These are phyloP conservation scores for Coreius guichenoti DNA, from an alignment of 2,797 vertebrate genomes.

Conservation along the genomic window DNA sequence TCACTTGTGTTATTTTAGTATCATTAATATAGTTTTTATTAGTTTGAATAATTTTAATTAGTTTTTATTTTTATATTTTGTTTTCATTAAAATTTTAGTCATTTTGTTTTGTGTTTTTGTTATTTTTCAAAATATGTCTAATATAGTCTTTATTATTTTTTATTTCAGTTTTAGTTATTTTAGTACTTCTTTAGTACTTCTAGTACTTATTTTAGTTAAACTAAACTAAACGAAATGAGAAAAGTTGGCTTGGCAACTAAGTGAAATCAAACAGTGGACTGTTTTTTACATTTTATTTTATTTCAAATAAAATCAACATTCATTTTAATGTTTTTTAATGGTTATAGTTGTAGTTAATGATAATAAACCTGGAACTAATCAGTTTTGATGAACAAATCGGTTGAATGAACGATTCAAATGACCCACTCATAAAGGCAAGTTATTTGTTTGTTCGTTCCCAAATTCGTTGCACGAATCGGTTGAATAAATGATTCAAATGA, in stretches of 20 bases:
- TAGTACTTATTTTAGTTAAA: neutral
- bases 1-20: neutral
- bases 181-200: neutral
- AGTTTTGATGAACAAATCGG: neutral
- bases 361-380: neutral
- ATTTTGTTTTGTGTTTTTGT: neutral
- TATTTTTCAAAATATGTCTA: neutral
- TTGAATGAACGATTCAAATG: neutral
- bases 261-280: no score
- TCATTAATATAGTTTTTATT: neutral
- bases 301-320: neutral
- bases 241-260: no score
- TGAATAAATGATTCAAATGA: neutral
- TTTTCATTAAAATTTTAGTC: neutral
- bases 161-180: neutral
- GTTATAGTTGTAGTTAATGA: neutral
- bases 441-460: neutral
- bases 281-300: no score
- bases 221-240: neutral
- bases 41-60: neutral
- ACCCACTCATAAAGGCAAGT: neutral
- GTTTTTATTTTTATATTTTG: neutral
- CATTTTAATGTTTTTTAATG: neutral
- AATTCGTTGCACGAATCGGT: neutral
- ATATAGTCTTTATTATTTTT: neutral